Evolutionary conservation across 2,888 invertebrate species (phyloP).

Genomic region (Dorcus parallelipipedus): DNA sequence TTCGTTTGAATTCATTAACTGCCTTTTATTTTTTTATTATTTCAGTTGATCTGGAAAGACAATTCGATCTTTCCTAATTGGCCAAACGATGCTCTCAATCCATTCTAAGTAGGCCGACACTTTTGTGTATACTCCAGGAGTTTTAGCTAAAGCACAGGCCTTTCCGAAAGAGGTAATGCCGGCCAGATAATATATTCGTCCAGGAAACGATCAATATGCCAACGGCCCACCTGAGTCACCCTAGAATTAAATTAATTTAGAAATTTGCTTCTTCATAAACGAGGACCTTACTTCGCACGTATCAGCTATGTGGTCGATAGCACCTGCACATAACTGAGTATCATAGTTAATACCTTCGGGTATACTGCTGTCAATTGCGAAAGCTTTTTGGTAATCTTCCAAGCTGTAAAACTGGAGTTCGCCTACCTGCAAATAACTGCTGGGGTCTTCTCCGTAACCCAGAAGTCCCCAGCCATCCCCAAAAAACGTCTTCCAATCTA

Average conservation of each 20-base stretch:
- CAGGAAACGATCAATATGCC: not conserved
- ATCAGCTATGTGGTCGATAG: slow-evolving; percentile 4
- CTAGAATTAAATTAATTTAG: slow-evolving; percentile 7
- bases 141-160: slow-evolving; percentile 1
- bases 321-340: slow-evolving; percentile 13
- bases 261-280: no score
- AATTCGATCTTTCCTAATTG: slow-evolving; percentile 18
- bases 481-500: not conserved
- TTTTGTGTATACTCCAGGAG: slow-evolving; percentile 60
- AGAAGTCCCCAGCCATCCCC: not conserved
- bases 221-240: slow-evolving; percentile 15
- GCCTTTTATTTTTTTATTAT: no score
- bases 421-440: not conserved
- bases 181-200: not conserved
- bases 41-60: no score
- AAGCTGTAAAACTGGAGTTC: not conserved
- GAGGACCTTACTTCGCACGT: slow-evolving; percentile 7
- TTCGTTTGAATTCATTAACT: no score
- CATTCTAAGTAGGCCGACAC: slow-evolving; percentile 56
- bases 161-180: slow-evolving; percentile 15
- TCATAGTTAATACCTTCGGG: slow-evolving; percentile 8
- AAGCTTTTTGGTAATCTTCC: not conserved
- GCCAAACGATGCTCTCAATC: slow-evolving; percentile 61
- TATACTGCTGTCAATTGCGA: not conserved
- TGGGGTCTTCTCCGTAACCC: not conserved